Evolutionary conservation across 2,888 invertebrate species (phyloP), one percentile per base, ranked within the genome.

Genomic region (Macrophya annulata): DNA sequence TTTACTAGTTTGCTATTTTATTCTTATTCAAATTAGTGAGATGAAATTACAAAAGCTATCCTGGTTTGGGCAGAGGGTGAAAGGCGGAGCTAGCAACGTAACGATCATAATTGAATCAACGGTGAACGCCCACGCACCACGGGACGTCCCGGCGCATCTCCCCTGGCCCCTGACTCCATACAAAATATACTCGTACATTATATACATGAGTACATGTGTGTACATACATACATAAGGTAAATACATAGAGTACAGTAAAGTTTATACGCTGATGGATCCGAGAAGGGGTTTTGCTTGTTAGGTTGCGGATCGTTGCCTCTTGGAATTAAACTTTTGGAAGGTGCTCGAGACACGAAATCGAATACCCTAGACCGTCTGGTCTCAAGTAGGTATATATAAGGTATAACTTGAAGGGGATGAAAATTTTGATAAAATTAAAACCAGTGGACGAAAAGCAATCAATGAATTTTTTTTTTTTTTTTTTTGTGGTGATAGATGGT

Each of bases 51-150:
- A 51, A 48, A 62, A 83, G 68, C 31, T 12, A n/a, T 65, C n/a
- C 68, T 88, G 90, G 90, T 91, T 91, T 90, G 91, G 91, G 90
- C 90, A 87, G 88, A 89, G 91, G 90, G 90, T 89, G 88, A 87
- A 89, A 91, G 91, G 92, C 92, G 91, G 91, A 90, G 90, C 91
- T 88, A 88, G 90, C 88, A 89, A 87, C 88, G 90, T 90, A 90
- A 89, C 91, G 91, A 92, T 92, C 90, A 91, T 92, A 92, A 92
- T 92, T 92, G 91, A 92, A 92, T 92, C 92, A 92, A 92, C 92
- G 91, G 92, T 92, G 92, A 90, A 90, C 92, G 92, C 92, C 91
- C 90, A 89, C 90, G 88, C 88, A 62, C 40, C 81, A 77, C 55
- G 31, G 68, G 68, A 25, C 37, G 77, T 55, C 17, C 31, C 48